Base-by-base conservation (phyloP, 2,113 vertebrate species). In the Cochlearius cochlearius region DNA sequence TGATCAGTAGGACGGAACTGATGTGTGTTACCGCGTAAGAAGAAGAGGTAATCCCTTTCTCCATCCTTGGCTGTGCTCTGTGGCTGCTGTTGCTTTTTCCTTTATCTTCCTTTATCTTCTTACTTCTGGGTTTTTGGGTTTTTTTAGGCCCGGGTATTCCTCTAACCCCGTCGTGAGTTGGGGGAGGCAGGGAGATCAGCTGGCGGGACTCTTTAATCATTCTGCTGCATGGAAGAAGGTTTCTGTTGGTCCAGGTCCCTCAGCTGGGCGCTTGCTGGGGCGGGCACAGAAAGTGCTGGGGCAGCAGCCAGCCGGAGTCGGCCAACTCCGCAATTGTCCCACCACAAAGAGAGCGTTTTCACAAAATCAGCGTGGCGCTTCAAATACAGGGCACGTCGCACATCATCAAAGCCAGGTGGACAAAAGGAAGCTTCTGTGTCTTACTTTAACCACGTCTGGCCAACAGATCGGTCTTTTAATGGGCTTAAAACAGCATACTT, bases 121-220 rank as follows among this genome's bases (percentile, higher is more conserved):
- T n/a, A n/a, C n/a, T n/a, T n/a, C n/a, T n/a, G n/a, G n/a, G n/a
- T n/a, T n/a, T n/a, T n/a, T n/a, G n/a, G n/a, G n/a, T n/a, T 14
- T 15, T 32, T 25, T 25, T 20, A 12, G 8, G 5, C 39, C 3
- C 16, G 22, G 22, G 2, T 66, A 5, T 73, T 50, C 8, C 8
- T 47, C 29, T 63, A 26, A 15, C 17, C 11, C 15, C 3, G 1
- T 7, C 7, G 2, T 5, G 38, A 18, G 30, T 0, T 53, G 47
- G 16, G 2, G 4, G 3, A 12, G 45, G 15, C 12, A 27, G 34
- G 30, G 26, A 47, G 2, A 0, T 17, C 5, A 25, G 15, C 26
- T 49, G 30, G 34, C 47, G 74, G 41, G 45, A 1, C 21, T 17
- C 6, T 3, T 21, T 47, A 7, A 26, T 8, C 6, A 0, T 47